These are phyloP conservation scores for Mesochorus sp. DNA, from an alignment of 2,888 invertebrate genomes.

Conservation along the genomic window DNA sequence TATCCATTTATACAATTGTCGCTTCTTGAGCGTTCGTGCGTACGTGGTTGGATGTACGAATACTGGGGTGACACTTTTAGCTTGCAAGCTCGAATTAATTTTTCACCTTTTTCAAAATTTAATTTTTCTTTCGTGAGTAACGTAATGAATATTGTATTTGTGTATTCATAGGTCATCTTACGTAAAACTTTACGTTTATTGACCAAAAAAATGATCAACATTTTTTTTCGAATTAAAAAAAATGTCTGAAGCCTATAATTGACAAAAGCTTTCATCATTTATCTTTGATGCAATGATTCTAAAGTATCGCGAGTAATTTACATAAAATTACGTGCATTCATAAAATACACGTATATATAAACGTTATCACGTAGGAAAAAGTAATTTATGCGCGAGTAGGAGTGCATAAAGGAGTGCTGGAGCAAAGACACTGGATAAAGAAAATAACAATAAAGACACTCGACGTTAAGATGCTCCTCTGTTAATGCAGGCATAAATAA, in stretches of 20 bases:
- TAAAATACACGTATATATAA: not conserved
- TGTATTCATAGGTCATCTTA: not conserved
- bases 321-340: not conserved
- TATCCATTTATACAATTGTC: slow-evolving; percentile 41
- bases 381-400: slow-evolving; percentile 17
- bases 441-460: slow-evolving; percentile 61
- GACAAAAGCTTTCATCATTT: no score
- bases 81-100: slow-evolving; percentile 10
- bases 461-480: slow-evolving; percentile 30
- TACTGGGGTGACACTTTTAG: slow-evolving; percentile 5
- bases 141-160: not conserved
- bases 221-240: no score
- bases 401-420: not conserved
- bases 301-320: no score
- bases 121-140: slow-evolving; percentile 27
- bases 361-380: no score
- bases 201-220: no score
- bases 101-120: slow-evolving; percentile 44
- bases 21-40: no score
- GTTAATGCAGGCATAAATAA: slow-evolving; percentile 59
- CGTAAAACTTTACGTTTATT: no score
- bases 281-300: no score
- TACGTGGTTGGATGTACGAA: not conserved
- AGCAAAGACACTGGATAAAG: slow-evolving; percentile 2
- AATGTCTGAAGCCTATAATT: no score